Evolutionary conservation across 2,888 invertebrate species (phyloP).

Genomic region (Argyra leucocephala): DNA sequence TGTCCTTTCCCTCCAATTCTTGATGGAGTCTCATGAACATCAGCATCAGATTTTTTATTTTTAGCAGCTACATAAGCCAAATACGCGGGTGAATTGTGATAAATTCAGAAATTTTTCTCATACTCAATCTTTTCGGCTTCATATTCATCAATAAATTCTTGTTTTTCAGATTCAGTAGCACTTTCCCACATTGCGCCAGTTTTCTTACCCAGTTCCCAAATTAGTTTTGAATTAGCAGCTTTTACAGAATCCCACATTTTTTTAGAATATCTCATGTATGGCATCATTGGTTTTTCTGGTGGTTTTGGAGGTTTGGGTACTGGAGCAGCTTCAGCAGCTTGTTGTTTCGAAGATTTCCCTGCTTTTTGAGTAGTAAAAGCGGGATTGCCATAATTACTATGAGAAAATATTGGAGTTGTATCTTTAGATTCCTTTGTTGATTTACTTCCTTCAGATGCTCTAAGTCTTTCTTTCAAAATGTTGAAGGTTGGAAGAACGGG

Average conservation of each 20-base stretch:
- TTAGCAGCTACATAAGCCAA: constrained; percentile 88
- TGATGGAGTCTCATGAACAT: constrained; percentile 42
- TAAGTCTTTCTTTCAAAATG: constrained; percentile 59
- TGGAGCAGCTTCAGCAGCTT: constrained; percentile 53
- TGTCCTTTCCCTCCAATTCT: constrained; percentile 41
- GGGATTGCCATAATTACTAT: constrained; percentile 82
- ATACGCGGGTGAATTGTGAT: constrained; percentile 92
- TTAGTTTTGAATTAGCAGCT: constrained; percentile 83
- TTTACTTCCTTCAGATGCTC: constrained; percentile 38
- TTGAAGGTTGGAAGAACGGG: constrained; percentile 75
- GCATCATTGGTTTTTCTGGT: constrained; percentile 96
- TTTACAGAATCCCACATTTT: constrained; percentile 97
- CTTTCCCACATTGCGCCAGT: constrained; percentile 98
- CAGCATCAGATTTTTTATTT: constrained; percentile 64
- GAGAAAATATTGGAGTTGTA: constrained; percentile 75
- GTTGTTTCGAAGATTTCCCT: constrained; percentile 56
- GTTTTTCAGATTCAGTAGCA: constrained; percentile 81
- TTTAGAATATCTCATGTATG: constrained; percentile 96
- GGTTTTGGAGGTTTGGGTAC: constrained; percentile 92
- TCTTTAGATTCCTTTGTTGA: constrained; percentile 48
- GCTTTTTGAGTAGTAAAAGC: constrained; percentile 89
- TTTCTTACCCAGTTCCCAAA: constrained; percentile 98
- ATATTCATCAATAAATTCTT: constrained; percentile 90
- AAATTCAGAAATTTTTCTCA: constrained; percentile 85
- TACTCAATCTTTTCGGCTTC: constrained; percentile 92